Conservation (phyloP, 2,888 invertebrate species). For the Chrysomela aeneicollis region DNA sequence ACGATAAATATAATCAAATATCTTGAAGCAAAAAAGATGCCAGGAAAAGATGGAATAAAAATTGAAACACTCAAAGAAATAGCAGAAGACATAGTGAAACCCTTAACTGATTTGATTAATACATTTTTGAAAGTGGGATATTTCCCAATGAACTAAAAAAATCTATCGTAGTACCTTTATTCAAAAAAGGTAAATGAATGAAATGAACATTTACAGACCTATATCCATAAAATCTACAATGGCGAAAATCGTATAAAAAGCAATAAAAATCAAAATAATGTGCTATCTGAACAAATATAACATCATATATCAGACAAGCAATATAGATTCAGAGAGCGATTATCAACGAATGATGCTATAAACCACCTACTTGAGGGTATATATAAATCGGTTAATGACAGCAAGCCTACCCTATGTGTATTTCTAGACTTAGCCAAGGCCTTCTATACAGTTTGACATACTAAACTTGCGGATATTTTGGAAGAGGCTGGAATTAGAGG, state of each 20-base stretch:
- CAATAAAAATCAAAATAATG: background rate
- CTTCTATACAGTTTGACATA: too few species aligned
- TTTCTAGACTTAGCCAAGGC: too few species aligned
- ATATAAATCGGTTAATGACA: background rate
- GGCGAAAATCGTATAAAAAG: background rate
- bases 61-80: background rate
- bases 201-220: conserved; percentile 7
- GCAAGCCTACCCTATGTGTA: too few species aligned
- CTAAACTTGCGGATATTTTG: too few species aligned
- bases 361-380: background rate
- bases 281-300: background rate
- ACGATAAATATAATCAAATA: conserved; percentile 12
- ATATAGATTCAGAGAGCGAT: background rate
- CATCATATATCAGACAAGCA: background rate
- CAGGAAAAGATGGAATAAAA: background rate
- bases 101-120: too few species aligned
- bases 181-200: background rate
- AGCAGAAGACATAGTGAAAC: background rate
- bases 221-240: conserved; percentile 2
- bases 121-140: background rate
- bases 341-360: background rate
- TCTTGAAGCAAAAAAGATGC: conserved; percentile 1
- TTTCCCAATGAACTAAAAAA: background rate
- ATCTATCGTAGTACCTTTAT: background rate
- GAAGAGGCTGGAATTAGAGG: too few species aligned